These are phyloP conservation scores for Philonicus albiceps DNA, from an alignment of 2,888 invertebrate genomes.

Conservation along the genomic window DNA sequence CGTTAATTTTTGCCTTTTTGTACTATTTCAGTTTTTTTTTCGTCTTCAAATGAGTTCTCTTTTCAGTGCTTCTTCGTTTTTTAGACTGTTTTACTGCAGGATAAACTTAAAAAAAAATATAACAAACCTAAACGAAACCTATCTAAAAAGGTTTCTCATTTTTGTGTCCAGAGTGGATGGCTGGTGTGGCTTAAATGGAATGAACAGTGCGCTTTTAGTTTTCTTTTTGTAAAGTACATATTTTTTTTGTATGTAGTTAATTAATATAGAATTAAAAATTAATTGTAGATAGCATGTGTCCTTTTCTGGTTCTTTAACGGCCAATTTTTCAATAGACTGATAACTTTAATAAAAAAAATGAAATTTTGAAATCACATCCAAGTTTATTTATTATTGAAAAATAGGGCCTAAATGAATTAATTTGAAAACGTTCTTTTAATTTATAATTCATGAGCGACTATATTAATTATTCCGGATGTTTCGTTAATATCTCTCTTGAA, in stretches of 20 bases:
- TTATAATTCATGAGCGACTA: not conserved
- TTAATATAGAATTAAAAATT: too few relatives aligned
- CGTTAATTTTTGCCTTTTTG: not conserved
- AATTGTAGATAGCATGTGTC: not conserved
- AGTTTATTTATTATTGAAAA: too few relatives aligned
- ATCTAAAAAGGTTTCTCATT: not conserved
- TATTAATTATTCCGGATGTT: not conserved
- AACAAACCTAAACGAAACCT: not conserved
- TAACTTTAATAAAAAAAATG: too few relatives aligned
- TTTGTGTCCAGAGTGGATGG: not conserved
- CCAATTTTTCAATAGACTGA: too few relatives aligned
- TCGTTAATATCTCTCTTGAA: too few relatives aligned
- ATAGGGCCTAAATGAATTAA: not conserved
- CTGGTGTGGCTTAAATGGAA: not conserved
- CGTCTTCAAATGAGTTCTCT: not conserved
- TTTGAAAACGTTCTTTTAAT: not conserved
- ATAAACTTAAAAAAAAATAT: not conserved
- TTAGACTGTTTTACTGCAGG: not conserved
- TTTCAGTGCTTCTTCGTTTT: not conserved
- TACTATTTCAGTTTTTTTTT: constrained; percentile 8
- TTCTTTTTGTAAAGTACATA: not conserved
- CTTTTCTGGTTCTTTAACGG: not conserved
- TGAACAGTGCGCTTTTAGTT: not conserved
- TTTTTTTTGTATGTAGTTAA: not conserved
- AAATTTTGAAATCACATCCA: too few relatives aligned